phyloP scores from a whole-genome alignment of 2,113 vertebrate genomes.

The Phylloscopus trochilus region DNA sequence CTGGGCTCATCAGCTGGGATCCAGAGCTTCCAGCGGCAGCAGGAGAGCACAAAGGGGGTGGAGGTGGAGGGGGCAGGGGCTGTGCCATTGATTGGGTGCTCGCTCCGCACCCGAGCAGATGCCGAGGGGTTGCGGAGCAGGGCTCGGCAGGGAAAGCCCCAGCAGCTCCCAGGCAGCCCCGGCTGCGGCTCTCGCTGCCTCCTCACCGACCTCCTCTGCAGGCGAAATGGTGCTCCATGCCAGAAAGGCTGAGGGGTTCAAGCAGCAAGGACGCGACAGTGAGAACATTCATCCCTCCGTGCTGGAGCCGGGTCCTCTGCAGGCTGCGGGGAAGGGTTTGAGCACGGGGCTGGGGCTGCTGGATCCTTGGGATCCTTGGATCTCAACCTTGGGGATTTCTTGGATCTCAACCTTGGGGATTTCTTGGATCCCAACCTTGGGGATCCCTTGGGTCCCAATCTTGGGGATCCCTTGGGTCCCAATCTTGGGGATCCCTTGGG shows the following conservation, averaged over 20 bases:
- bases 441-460: rapidly evolving
- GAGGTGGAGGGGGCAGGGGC: neutral
- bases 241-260: neutral
- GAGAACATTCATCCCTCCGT: neutral
- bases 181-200: neutral
- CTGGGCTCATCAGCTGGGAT: constrained; percentile 52
- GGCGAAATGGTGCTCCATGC: neutral
- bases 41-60: neutral
- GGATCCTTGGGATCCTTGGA: neutral
- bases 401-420: no score
- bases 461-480: neutral
- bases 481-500: rapidly evolving
- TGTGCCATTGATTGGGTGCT: neutral
- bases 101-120: neutral
- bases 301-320: neutral
- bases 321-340: neutral
- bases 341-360: neutral
- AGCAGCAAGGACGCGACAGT: neutral
- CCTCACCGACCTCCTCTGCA: neutral
- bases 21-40: neutral
- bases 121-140: neutral
- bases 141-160: neutral
- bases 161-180: neutral
- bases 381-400: neutral
- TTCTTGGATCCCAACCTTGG: neutral